Base-by-base conservation (phyloP, 2,797 vertebrate genomes). In the Nothura maculosa region DNA sequence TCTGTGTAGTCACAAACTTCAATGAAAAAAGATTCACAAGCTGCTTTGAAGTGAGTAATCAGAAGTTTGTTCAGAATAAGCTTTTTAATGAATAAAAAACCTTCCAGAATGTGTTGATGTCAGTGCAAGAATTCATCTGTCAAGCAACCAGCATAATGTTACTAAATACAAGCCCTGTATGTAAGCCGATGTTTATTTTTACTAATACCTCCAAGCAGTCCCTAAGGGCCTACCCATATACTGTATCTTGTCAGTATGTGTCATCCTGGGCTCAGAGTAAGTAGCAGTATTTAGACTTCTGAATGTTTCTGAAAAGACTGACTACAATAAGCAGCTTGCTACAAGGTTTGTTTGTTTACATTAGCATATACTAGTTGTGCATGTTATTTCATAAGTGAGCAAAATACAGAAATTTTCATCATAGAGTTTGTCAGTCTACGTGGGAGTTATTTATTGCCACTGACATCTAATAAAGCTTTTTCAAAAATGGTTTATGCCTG, bases 401-500 rank as follows among this genome's bases (percentile, higher is more conserved):
- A 81, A 85, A 68, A 63, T 21, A 43, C 1, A 64, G 20, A 38
- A 52, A 73, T 58, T 40, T 52, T n/a, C 36, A 45, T 45, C 10
- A 45, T 5, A n/a, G 17, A 50, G 20, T 24, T 18, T 73, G 24
- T 57, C 17, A 12, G 30, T n/a, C 54, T 30, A 54, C 17, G 6
- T 20, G 54, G 54, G 54, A 55, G 58, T 87, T 61, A 92, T 95
- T 94, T 95, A 96, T 85, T 34, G 61, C 19, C n/a, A 9, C 62
- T 94, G 75, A 62, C 24, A 83, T 76, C 84, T 19, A 54, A 83
- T 4, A 93, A 55, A 91, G 72, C 6, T 5, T 91, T 92, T 96
- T 90, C 87, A 67, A 79, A 92, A 96, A 77, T 62, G 87, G 60
- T 83, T 91, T 88, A 61, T 92, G 69, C 79, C 86, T 69, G 92